Base-by-base conservation (phyloP, 2,888 invertebrate genomes). In the Cryptocephalus primarius region DNA sequence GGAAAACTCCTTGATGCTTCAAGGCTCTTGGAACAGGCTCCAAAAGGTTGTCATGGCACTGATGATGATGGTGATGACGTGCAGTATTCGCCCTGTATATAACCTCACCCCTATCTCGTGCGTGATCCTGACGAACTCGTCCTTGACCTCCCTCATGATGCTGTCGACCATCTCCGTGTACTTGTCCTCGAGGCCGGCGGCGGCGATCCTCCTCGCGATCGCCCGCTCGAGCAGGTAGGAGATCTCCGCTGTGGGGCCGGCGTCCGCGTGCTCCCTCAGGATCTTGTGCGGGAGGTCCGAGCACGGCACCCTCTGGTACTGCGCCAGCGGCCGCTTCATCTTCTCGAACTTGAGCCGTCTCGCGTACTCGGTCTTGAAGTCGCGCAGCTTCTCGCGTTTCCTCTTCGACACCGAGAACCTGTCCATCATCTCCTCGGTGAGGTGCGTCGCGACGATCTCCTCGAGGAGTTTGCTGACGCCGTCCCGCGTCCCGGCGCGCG, bases 191-290 rank as follows among this genome's bases (percentile, higher is more conserved):
- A 83, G 65, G 42, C 72, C 72, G 0, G 66, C 62, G 0, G 79
- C 77, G 0, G 78, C 76, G 0, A 82, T 73, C 42, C 76, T 74
- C 44, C 69, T 72, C 42, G 73, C 68, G 47, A 87, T 83, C 59
- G 75, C 77, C 8, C 71, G 61, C 64, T 83, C 81, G 68, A 79
- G 79, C 36, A 75, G 72, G 31, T 73, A 71, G 1, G 77, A 71
- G 78, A 83, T 82, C 8, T 75, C 74, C 0, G 80, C 78, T 6
- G 79, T 77, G 39, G 76, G 71, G 40, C 81, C 73, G 51, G 75
- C 68, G 2, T 76, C 69, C 1, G 80, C 81, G 57, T 74, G 76
- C 52, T 72, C 67, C n/a, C 77, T 69, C 32, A 83, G 60, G 13
- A 77, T 73, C 31, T 73, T 71, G 42, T 68, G 67, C 1, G 64